Conservation (phyloP, 2,113 vertebrate species). For the Athene noctua region DNA sequence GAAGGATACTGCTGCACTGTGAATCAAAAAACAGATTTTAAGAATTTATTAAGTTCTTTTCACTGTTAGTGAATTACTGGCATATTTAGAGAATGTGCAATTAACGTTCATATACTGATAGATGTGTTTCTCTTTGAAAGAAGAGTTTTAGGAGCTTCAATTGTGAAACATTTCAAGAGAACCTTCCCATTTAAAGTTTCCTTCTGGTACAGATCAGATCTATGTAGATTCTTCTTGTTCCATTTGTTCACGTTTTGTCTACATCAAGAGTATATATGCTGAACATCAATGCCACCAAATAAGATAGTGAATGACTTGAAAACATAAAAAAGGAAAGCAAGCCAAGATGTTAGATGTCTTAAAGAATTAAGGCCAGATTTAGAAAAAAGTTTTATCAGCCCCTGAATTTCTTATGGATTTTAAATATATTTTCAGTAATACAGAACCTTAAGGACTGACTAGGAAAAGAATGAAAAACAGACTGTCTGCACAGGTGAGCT, state of each 20-base stretch:
- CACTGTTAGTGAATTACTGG: background rate
- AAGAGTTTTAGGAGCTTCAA: background rate
- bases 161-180: background rate
- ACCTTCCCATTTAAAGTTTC: background rate
- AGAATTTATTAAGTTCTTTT: background rate
- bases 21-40: background rate
- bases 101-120: background rate
- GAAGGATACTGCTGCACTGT: background rate
- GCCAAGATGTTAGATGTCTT: background rate
- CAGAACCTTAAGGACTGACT: background rate
- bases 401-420: background rate
- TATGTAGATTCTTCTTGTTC: background rate
- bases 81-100: background rate
- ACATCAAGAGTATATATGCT: background rate
- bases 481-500: background rate
- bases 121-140: background rate
- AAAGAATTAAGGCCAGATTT: background rate
- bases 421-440: background rate
- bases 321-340: background rate
- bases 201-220: background rate
- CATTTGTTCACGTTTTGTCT: background rate
- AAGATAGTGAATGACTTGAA: background rate
- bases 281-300: background rate
- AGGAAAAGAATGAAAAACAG: background rate
- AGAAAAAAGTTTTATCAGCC: background rate